These are phyloP conservation scores for Neoitamus cyanurus DNA, from an alignment of 2,888 invertebrate genomes.

Conservation along the genomic window DNA sequence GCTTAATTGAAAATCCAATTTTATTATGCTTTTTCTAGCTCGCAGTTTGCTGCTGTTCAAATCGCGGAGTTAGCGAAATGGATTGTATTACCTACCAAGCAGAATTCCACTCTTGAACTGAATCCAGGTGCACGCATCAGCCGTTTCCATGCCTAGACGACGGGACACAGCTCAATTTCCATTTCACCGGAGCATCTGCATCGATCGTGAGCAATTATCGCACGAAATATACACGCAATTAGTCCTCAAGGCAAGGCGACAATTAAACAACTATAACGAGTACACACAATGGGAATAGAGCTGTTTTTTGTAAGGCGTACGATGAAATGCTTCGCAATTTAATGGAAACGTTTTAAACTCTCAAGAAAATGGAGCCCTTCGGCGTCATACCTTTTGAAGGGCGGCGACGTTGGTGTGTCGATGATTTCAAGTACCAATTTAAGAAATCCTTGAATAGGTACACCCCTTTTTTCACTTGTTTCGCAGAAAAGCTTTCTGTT, in stretches of 20 bases:
- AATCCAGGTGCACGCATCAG: not conserved
- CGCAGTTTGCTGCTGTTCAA: not conserved
- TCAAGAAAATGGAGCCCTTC: not conserved
- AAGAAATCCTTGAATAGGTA: not conserved
- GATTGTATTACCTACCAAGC: not conserved
- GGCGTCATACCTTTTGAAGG: not conserved
- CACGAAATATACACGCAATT: not conserved
- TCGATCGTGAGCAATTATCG: not conserved
- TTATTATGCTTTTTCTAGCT: not conserved
- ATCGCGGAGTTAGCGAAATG: not conserved
- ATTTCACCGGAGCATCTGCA: not conserved
- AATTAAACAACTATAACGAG: not conserved
- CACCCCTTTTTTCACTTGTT: not conserved
- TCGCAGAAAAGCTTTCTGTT: not conserved
- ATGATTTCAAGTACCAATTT: not conserved
- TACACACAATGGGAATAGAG: not conserved
- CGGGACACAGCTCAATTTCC: not conserved
- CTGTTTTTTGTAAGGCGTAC: not conserved
- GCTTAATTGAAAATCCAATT: not conserved
- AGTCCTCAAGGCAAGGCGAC: not conserved
- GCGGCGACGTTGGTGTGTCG: not conserved
- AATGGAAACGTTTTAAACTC: not conserved
- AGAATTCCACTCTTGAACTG: not conserved
- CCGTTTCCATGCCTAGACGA: not conserved
- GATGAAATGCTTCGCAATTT: not conserved